Evolutionary conservation across 1,140 invertebrate species (phyloP), one percentile per base, ranked within the genome.

Genomic region (Apis cerana): DNA sequence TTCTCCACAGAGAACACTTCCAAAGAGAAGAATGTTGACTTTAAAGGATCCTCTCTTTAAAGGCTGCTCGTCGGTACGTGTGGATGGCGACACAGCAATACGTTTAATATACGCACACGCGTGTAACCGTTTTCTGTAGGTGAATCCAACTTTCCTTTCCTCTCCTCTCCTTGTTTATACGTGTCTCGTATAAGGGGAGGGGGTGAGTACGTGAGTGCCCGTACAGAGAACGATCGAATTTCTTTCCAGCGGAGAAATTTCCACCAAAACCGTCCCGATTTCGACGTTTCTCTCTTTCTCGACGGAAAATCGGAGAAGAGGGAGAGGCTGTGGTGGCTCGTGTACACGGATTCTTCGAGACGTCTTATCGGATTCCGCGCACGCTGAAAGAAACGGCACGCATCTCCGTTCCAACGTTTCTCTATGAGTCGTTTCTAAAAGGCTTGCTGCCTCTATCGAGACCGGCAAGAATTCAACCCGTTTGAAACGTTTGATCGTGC

Each of bases 31-130:
- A 80, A 84, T 86, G 85, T 80, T 84, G 82, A 80, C 85, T 86
- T 75, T 83, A 83, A 80, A 84, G 69, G 74, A 81, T 76, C 69
- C 58, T 75, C 61, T 75, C 61, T 43, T 43, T 43, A 56, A 72
- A 10, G 69, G 67, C 59, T 43, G 12, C 33, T 56, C 4, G 33
- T n/a, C n/a, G 52, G 61, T 67, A 54, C 61, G 76, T 78, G 77
- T 77, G 78, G 82, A 84, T 84, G 77, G 68, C 81, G 76, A 83
- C 72, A 86, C 71, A 75, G 85, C 78, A 69, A 62, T 78, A 80
- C 82, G 82, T 84, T 84, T 86, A 76, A 84, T 84, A 81, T 80
- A 84, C 82, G 72, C 76, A 83, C 84, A 85, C 84, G 78, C 75
- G 76, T 83, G 48, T 48, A 70, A 58, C 13, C n/a, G 27, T 17